These are phyloP conservation scores for Crossaster papposus DNA, from an alignment of 53 echinoderm and acorn worm genomes.

Conservation along the genomic window DNA sequence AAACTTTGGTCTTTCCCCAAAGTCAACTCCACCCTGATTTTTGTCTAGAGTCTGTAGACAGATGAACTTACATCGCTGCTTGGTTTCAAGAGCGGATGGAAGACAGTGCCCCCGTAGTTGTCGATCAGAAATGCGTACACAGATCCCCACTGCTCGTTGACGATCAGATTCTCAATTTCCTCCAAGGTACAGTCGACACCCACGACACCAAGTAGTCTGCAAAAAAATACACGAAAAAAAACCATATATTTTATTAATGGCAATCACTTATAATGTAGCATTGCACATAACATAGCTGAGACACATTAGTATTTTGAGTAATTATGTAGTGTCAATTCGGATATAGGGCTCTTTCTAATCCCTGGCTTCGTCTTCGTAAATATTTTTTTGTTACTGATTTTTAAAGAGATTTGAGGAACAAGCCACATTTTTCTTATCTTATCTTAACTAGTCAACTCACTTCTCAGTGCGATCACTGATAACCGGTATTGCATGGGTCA, in stretches of 20 bases:
- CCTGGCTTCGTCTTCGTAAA: too few relatives aligned
- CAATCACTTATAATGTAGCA: too few relatives aligned
- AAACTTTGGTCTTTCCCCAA: too few relatives aligned
- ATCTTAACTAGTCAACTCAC: slow-evolving; percentile 16
- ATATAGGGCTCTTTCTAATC: too few relatives aligned
- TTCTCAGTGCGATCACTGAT: slow-evolving; percentile 79
- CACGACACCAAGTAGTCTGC: slow-evolving; percentile 93
- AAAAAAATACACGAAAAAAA: not conserved
- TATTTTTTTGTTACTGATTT: too few relatives aligned
- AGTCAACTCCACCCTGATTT: not conserved
- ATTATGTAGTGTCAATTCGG: too few relatives aligned
- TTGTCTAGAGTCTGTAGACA: not conserved
- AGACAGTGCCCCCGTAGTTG: slow-evolving; percentile 95
- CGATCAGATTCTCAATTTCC: slow-evolving; percentile 95
- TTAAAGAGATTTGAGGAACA: too few relatives aligned
- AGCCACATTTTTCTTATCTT: too few relatives aligned
- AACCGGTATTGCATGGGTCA: slow-evolving; percentile 90
- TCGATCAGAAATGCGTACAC: slow-evolving; percentile 99
- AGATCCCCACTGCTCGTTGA: slow-evolving; percentile 90
- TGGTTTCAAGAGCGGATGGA: slow-evolving; percentile 93
- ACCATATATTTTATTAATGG: too few relatives aligned
- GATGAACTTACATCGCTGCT: slow-evolving; percentile 81
- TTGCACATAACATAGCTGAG: too few relatives aligned
- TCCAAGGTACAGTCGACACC: slow-evolving; percentile 96
- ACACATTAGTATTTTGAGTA: too few relatives aligned